Percentiles rank a stretch among this genome's conserved stretches.
Evolutionary conservation across 1,140 invertebrate genomes (phyloP).

Genomic region (Hypothenemus hampei): DNA sequence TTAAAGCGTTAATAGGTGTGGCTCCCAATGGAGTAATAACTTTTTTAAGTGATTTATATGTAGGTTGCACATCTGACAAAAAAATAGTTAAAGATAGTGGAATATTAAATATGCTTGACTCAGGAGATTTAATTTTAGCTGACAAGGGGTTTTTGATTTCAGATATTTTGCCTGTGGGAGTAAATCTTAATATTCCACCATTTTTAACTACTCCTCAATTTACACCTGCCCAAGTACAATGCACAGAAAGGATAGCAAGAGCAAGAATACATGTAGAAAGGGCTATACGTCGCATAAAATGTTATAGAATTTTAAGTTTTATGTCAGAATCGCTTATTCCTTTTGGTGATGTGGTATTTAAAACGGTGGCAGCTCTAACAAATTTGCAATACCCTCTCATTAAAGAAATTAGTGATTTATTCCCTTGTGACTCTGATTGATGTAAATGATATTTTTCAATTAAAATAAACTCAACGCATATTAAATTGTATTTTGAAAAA

Average conservation of each 20-base stretch:
- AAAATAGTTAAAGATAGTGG: slow-evolving; percentile 15
- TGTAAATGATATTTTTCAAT: too few relatives aligned
- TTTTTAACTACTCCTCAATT: slow-evolving; percentile 17
- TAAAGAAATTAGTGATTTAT: slow-evolving; percentile 15
- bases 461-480: too few relatives aligned
- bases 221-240: slow-evolving; percentile 12
- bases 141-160: slow-evolving; percentile 16
- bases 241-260: slow-evolving; percentile 13
- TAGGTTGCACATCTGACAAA: slow-evolving; percentile 19
- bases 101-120: slow-evolving; percentile 5
- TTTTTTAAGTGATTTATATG: slow-evolving; percentile 11
- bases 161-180: slow-evolving; percentile 14
- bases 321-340: slow-evolving; percentile 4
- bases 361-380: slow-evolving; percentile 10
- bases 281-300: slow-evolving; percentile 15
- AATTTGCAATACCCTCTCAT: slow-evolving; percentile 16
- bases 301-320: slow-evolving; percentile 13
- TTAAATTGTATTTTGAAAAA: too few relatives aligned
- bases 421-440: too few relatives aligned
- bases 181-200: slow-evolving; percentile 13
- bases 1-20: slow-evolving; percentile 1
- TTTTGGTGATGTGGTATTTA: slow-evolving; percentile 8
- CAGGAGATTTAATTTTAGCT: slow-evolving; percentile 20
- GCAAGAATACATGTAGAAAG: slow-evolving; percentile 20
- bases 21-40: background rate